Evolutionary conservation across 2,113 vertebrate genomes (phyloP), one percentile per base, ranked within the genome.

Genomic region (Cairina moschata): DNA sequence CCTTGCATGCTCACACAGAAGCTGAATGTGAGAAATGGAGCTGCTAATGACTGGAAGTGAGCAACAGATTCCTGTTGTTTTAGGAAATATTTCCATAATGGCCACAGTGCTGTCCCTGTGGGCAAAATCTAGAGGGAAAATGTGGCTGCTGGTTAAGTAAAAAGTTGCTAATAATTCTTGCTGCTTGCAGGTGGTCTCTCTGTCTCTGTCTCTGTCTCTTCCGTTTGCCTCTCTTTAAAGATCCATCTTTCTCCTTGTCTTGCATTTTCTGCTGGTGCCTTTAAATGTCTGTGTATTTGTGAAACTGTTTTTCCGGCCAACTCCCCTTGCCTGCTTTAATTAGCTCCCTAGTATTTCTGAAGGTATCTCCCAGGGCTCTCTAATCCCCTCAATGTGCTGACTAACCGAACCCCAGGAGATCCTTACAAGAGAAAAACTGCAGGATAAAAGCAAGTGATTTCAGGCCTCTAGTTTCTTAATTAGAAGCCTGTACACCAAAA

Each of bases 361-460:
- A 90, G 90, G 88, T 81, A 48, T 90, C 79, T 92, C 88, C 79
- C 75, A 34, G 55, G 72, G 76, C 83, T 91, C 63, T 77, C 85
- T 63, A 71, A 90, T 86, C 86, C 83, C 87, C 71, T 90, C 71
- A 42, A 44, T 52, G 68, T 91, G 83, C 92, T 77, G 83, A 86
- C 72, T 71, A 88, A 83, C 79, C 2, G 0, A 32, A 77, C 79
- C 92, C 55, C 88, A 46, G 83, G 95, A 94, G 75, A 93, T 76
- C 83, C 55, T 62, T 50, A 55, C 58, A 40, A 40, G 79, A 86
- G 83, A 93, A 96, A 95, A 88, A 50, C 48, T 52, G 71, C 67
- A 58, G 86, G 44, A 90, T 90, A 83, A 96, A 94, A 91, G 67
- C 29, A 46, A 80, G 58, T 32, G 6, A 90, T 94, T 90, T 77